Base-by-base conservation (phyloP, 1,140 invertebrate species). In the Papilio polyxenes region DNA sequence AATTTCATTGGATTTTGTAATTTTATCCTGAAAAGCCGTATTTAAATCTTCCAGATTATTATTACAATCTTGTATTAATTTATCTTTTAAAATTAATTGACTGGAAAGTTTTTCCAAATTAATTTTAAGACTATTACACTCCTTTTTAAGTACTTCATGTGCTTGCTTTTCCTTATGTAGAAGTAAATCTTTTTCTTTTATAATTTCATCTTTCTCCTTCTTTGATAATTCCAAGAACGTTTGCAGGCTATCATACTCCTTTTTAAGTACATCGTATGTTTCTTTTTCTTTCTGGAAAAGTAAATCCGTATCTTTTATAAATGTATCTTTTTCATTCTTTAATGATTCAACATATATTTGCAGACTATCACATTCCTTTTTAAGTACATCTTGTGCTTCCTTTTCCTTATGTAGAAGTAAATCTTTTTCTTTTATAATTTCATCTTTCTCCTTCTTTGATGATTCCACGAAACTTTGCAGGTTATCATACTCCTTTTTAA, bases 1-100 rank as follows among this genome's bases (percentile, higher is more conserved):
- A 31, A 13, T 31, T 65, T 37, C 62, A 65, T 65, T 31, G 4
- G 2, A 4, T 37, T 3, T 37, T 65, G 62, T 13, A 65, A 65
- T 17, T 65, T 65, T 13, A 65, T 31, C 31, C 62, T 31, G 62
- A 31, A 31, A 65, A 23, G 62, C 31, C 23, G 62, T 65, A 65
- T 31, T 65, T 65, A 65, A 65, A 3, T 65, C 20, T 20, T 65
- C 59, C 20, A 65, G 20, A 10, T 65, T 65, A 20, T 23, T 65
- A 65, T 65, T 65, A 65, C 59, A 65, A 8, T 65, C 10, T 65
- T 65, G 62, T 31, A 65, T 65, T 65, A 65, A 8, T 65, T 65
- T 65, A 13, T 65, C 62, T 65, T 65, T 65, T 31, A 65, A 65
- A 3, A 65, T 13, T 65, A 65, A 65, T 65, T 65, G 23, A 65